Conservation (phyloP, 2,113 vertebrate species). For the Uropsilus gracilis region DNA sequence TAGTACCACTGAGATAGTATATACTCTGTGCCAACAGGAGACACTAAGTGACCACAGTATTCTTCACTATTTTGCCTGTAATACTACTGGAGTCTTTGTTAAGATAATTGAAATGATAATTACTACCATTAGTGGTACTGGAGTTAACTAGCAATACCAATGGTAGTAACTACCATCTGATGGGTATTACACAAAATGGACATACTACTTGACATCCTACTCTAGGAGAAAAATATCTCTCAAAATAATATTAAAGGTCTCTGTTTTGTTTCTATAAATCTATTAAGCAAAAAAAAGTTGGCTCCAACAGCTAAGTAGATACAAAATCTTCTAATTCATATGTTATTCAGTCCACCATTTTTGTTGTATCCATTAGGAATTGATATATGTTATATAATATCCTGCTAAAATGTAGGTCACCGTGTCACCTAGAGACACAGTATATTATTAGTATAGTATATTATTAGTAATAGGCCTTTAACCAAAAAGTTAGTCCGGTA, state of each 20-base stretch:
- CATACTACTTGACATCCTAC: background rate
- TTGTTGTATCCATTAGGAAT: background rate
- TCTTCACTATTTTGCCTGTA: background rate
- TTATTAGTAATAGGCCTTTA: background rate
- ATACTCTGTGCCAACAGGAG: background rate
- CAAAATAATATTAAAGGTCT: background rate
- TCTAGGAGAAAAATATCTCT: background rate
- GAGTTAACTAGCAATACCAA: no score
- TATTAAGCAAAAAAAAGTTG: background rate
- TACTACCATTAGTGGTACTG: background rate
- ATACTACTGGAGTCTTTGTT: background rate
- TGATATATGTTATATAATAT: background rate
- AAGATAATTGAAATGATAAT: background rate
- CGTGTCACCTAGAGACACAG: no score
- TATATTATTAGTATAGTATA: no score
- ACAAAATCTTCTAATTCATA: background rate
- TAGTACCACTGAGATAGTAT: background rate
- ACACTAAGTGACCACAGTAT: background rate
- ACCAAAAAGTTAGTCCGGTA: background rate
- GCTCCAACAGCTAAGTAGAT: background rate
- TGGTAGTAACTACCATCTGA: background rate
- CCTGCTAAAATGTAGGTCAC: background rate
- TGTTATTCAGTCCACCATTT: slow-evolving; percentile 13
- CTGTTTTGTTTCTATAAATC: background rate
- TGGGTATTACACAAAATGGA: background rate